Base-by-base conservation (phyloP, 2,888 invertebrate species). In the Mantis religiosa region DNA sequence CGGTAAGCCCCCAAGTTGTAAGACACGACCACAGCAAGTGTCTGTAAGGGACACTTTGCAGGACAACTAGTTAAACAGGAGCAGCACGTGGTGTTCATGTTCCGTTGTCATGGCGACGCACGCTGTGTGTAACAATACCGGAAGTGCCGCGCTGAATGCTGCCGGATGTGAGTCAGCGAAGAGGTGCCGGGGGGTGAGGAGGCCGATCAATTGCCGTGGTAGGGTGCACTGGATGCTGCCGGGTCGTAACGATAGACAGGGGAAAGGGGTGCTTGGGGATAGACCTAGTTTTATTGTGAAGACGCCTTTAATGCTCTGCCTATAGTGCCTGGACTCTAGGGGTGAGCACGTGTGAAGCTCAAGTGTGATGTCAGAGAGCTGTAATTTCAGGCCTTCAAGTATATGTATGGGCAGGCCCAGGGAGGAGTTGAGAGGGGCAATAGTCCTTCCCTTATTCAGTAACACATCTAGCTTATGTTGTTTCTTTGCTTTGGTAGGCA, bases 121-220 rank as follows among this genome's bases (percentile, higher is more conserved):
- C 54, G 15, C 54, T 86, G 71, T 86, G 81, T 28, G 86, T 81
- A 86, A 86, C 86, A 86, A 81, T 81, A 71, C 81, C 86, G 86
- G 86, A 86, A 86, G 86, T 86, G 25, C 27, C 85, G 54, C 54
- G 27, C 41, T 85, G 85, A 41, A 85, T 71, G 85, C 71, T 71
- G 28, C 86, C 86, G 86, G 86, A 86, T 71, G 86, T 86, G 86
- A 86, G 86, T 86, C 86, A 86, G 81, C 81, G 86, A 86, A 71
- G 71, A 86, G 28, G n/a, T 85, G 85, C 41, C 25, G 41, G 27
- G 25, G 84, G 84, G 41, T 34, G 84, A 20, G 84, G 84, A 86
- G 86, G 86, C 54, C 54, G 54, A 71, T 71, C 54, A 71, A 71
- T 71, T 71, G 54, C 54, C 54, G 54, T 71, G 54, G 20, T 20